phyloP scores from a whole-genome alignment of 2,797 vertebrate genomes.

The Graptemys geographica region DNA sequence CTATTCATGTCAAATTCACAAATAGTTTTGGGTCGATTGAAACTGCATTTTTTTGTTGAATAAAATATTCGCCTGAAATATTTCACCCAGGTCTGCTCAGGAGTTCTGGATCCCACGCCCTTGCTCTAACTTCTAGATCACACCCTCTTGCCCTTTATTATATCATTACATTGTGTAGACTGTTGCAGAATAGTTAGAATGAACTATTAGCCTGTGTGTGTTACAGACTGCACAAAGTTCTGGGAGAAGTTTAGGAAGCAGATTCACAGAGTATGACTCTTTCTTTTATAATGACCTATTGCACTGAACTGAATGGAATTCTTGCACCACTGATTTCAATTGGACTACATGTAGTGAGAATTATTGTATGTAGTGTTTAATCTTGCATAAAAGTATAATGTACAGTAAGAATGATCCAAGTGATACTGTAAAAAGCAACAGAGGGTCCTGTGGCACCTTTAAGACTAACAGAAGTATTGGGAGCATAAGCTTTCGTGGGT shows the following conservation, averaged over 20 bases:
- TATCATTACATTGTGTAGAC: not conserved
- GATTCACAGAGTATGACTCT: not conserved
- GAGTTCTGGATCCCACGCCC: not conserved
- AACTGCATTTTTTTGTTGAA: not conserved
- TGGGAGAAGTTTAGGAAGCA: not conserved
- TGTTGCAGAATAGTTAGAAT: not conserved
- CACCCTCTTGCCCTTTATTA: not conserved
- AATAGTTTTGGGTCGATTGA: not conserved
- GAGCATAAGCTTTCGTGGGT: no score
- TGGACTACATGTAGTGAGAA: not conserved
- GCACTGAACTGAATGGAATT: not conserved
- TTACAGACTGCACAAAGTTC: not conserved
- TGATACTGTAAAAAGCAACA: not conserved
- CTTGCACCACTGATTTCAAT: not conserved
- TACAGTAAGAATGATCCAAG: not conserved
- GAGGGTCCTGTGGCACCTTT: no score
- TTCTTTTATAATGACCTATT: not conserved
- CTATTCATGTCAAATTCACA: not conserved
- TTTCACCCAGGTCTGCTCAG: not conserved
- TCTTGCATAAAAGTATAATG: not conserved
- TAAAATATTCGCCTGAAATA: not conserved
- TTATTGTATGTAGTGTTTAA: not conserved
- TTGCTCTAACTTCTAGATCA: not conserved
- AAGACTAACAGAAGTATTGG: no score
- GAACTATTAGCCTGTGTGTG: no score